These are phyloP conservation scores for Lates japonicus DNA, from an alignment of 2,797 vertebrate species.

Conservation along the genomic window DNA sequence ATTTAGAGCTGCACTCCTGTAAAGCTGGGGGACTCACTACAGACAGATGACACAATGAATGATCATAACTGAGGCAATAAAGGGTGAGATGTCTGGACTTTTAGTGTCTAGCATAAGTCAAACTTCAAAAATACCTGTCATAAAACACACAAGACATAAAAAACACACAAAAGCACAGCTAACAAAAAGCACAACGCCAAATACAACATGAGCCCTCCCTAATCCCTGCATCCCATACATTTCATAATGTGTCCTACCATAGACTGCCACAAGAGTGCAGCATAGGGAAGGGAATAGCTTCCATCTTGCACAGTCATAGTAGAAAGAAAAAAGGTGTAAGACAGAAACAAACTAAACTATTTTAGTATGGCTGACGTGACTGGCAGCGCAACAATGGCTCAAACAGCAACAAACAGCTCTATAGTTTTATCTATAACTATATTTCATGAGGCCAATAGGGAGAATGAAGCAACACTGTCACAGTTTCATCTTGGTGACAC, in stretches of 20 bases:
- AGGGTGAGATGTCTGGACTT: no score
- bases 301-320: not conserved
- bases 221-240: not conserved
- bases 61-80: no score
- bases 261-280: slow-evolving; percentile 28
- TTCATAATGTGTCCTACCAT: not conserved
- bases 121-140: not conserved
- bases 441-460: no score
- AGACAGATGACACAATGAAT: no score
- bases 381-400: not conserved
- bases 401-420: no score
- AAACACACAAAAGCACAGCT: not conserved
- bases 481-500: no score
- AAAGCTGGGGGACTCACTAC: no score
- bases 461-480: no score
- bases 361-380: not conserved
- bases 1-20: no score
- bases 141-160: not conserved
- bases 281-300: not conserved
- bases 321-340: not conserved
- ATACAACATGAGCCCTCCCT: not conserved
- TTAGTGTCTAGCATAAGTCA: not conserved
- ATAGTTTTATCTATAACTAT: not conserved
- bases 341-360: not conserved
- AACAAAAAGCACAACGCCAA: no score